These are phyloP conservation scores for Periophthalmus modestus DNA, from an alignment of 2,113 vertebrate genomes.

Conservation along the genomic window DNA sequence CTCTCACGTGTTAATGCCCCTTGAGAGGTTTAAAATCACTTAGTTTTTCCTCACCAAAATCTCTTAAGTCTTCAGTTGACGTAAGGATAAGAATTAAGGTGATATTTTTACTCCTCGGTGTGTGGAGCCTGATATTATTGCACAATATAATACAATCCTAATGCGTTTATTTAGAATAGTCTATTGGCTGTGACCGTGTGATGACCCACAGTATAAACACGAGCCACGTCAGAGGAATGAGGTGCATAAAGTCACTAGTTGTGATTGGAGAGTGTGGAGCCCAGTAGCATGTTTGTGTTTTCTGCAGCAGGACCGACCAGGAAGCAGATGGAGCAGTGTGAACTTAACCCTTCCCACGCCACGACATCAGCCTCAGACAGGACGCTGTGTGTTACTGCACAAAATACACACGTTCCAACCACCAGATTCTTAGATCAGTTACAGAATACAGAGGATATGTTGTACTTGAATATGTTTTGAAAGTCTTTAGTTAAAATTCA, in stretches of 20 bases:
- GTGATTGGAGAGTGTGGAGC: slow-evolving; percentile 28
- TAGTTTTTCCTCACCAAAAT: too few species aligned
- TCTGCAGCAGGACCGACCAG: slow-evolving; percentile 68
- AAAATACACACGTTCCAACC: neutral
- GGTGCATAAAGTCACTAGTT: neutral
- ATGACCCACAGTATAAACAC: neutral
- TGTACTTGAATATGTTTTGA: neutral
- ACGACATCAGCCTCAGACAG: slow-evolving; percentile 52
- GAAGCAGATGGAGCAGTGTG: slow-evolving; percentile 74
- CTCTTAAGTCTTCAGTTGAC: too few species aligned
- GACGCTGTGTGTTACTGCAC: slow-evolving; percentile 3
- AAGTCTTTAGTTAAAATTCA: slow-evolving; percentile 37
- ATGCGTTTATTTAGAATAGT: neutral
- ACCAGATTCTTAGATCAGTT: neutral
- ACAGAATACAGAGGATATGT: neutral
- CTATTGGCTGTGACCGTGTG: neutral
- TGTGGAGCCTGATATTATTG: neutral
- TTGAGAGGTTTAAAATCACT: too few species aligned
- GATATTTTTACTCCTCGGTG: too few species aligned
- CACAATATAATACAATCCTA: neutral
- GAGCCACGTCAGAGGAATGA: neutral
- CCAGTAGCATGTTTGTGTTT: slow-evolving; percentile 39
- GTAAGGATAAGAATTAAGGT: too few species aligned
- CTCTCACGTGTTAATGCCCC: too few species aligned
- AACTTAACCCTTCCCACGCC: slow-evolving; percentile 78